These are phyloP conservation scores for Montipora cactus DNA, from an alignment of 64 coral and sea anemone genomes.

Conservation along the genomic window DNA sequence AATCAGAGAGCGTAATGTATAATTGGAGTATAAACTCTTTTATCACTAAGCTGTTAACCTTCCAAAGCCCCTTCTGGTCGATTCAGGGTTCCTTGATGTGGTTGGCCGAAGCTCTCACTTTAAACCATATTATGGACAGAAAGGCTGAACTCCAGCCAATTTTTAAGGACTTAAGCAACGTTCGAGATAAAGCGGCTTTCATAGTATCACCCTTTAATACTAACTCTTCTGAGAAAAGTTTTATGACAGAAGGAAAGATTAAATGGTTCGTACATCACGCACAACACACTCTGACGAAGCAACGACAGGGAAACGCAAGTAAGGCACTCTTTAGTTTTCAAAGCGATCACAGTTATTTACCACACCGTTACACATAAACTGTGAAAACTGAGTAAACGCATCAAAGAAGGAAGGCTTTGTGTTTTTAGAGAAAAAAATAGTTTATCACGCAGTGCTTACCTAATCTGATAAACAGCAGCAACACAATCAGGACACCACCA, in stretches of 20 bases:
- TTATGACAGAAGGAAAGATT: constrained; percentile 19
- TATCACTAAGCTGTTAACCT: neutral
- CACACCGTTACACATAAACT: neutral
- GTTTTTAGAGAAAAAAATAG: neutral
- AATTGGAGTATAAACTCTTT: neutral
- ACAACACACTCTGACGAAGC: neutral
- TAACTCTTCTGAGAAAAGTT: constrained; percentile 8
- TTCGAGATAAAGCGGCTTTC: constrained; percentile 44
- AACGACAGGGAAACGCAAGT: neutral
- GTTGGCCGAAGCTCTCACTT: neutral
- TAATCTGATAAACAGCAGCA: constrained; percentile 33
- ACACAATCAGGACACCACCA: neutral
- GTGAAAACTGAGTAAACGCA: neutral
- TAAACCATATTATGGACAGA: neutral
- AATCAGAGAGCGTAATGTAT: neutral
- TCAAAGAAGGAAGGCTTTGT: neutral
- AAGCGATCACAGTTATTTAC: neutral
- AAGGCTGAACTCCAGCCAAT: constrained; percentile 24
- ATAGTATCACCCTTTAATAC: constrained; percentile 24
- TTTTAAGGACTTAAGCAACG: neutral
- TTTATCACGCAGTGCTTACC: neutral
- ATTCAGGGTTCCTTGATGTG: neutral
- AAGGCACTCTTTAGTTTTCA: neutral
- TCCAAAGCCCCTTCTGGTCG: neutral
- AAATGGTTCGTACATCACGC: constrained; percentile 15